Evolutionary conservation across 2,888 invertebrate species (phyloP), one percentile per base, ranked within the genome.

Genomic region (Diplazon laetatorius): DNA sequence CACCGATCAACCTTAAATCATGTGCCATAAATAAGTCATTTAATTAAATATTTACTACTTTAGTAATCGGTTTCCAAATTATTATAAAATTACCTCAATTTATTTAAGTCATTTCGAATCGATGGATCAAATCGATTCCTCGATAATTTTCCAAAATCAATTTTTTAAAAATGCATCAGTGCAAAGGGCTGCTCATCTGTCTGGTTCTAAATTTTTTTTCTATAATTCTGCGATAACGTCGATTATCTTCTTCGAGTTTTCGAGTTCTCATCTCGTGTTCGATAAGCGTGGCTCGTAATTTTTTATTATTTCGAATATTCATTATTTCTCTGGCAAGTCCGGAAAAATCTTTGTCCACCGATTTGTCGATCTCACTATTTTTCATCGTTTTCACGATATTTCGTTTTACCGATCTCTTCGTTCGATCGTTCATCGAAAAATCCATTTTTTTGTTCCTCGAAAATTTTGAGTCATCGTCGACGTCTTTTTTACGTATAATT

Each of bases 141-240:
- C 37, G 37, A 37, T 37, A 37, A 2, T 37, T 37, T 8, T n/a
- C n/a, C n/a, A n/a, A n/a, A 16, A n/a, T 14, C 18, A 46, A 46
- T 18, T 46, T 16, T 2, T 30, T 30, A 30, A 30, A 30, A 5
- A 5, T 30, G 30, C 30, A 20, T 82, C 60, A 85, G 63, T 83
- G 82, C 52, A 84, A 76, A 2, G 84, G 85, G 50, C 82, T 84
- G 76, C 85, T 85, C 55, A 82, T 76, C 37, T 82, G 84, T 39
- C 82, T 76, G 1, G 65, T 66, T 37, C 48, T 72, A 16, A 80
- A 59, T 68, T 77, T 80, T 14, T 69, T 63, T 12, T 69, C 20
- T 37, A 75, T 52, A 35, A 65, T 71, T 44, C 14, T 65, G 37
- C 46, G 44, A 39, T 52, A 74, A 20, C 48, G 73, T 20, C 66